These are phyloP conservation scores for Ophion obscuratus DNA, from an alignment of 2,888 invertebrate species.

Conservation along the genomic window DNA sequence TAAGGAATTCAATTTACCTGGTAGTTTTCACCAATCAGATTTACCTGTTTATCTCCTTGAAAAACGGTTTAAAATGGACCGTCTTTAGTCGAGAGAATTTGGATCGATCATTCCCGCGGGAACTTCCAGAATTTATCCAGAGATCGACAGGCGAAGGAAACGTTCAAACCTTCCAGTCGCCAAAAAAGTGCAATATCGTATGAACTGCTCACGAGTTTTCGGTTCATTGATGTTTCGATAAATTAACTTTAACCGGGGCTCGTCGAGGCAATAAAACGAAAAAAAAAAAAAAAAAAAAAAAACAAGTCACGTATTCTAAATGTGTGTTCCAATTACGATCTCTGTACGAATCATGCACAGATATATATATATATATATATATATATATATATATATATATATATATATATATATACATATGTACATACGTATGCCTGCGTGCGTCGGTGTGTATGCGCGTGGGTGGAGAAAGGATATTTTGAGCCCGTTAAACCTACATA, in stretches of 20 bases:
- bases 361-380: slow-evolving; percentile 10
- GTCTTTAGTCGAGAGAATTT: background rate
- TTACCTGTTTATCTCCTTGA: background rate
- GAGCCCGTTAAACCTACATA: background rate
- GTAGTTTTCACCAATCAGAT: background rate
- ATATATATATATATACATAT: slow-evolving; percentile 7
- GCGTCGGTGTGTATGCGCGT: background rate
- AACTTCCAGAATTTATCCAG: background rate
- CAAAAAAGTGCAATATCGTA: background rate
- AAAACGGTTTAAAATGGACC: background rate
- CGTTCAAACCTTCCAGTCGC: background rate
- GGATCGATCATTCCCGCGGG: background rate
- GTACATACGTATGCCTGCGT: slow-evolving; percentile 7
- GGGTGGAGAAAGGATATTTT: background rate
- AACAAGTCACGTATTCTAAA: slow-evolving; percentile 24
- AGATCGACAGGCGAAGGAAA: background rate
- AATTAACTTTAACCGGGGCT: background rate
- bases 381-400: slow-evolving; percentile 15
- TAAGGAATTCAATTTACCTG: background rate
- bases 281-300: slow-evolving; percentile 1
- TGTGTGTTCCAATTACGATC: slow-evolving; percentile 23
- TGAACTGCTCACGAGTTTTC: slow-evolving; percentile 37
- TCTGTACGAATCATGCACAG: slow-evolving; percentile 38
- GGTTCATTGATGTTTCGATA: slow-evolving; percentile 51
- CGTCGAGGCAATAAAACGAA: background rate